Evolutionary conservation across 1,140 invertebrate species (phyloP), one percentile per base, ranked within the genome.

Genomic region (Drosophila kurseongensis): DNA sequence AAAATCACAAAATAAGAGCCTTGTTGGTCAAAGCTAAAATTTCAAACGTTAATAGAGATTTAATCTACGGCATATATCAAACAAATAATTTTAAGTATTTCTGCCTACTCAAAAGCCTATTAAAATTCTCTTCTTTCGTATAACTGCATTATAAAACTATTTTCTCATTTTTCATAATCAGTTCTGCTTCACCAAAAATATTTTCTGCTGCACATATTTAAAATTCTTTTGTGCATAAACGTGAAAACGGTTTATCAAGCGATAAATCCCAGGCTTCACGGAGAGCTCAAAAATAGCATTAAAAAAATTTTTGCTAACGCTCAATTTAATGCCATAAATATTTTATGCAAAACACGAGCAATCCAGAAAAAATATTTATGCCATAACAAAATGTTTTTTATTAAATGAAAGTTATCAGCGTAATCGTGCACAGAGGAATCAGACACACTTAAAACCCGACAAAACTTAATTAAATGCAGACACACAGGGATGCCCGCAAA

Each of bases 391-490:
- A 32, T 68, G n/a, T 66, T 45, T 23, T 56, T 61, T 47, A 35
- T 73, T 62, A 66, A 81, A 81, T 81, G 45, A 69, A 78, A 80
- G 67, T 74, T 84, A 74, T 84, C 81, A 68, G 59, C 50, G 62
- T 73, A 86, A 84, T 84, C 67, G 38, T 40, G 66, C 29, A 36
- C 38, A 32, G 41, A 32, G 56, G 29, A 38, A 44, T 23, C 42
- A 40, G 27, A 45, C 62, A 57, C 63, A 66, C 59, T 75, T 67
- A 63, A 84, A 83, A 84, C 75, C 76, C 72, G 72, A 69, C 80
- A 73, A 84, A 86, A 84, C 81, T 84, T 84, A 86, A 84, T 85
- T 86, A 85, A 85, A 86, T 81, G 82, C 81, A 78, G 76, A 50
- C 80, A 55, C 41, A 38, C 48, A 41, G 23, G 57, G 48, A 55